phyloP scores from a whole-genome alignment of 92 coral and sea anemone genomes.

The Nematostella vectensis region DNA sequence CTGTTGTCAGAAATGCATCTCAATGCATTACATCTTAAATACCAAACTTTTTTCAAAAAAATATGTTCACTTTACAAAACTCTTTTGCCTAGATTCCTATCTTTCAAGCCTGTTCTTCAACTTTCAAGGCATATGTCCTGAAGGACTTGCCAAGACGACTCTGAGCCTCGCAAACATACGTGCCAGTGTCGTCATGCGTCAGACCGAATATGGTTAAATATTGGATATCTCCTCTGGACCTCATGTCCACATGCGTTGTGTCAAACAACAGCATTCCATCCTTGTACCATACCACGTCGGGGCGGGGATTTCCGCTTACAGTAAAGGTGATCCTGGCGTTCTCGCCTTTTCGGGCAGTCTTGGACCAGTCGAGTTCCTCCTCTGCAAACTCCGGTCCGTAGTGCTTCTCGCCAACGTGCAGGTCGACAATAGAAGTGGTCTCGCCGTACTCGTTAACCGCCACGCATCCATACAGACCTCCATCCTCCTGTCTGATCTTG shows the following conservation, averaged over 20 bases:
- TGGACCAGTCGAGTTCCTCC: constrained; percentile 51
- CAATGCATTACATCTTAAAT: too few species aligned
- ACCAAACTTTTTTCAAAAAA: too few species aligned
- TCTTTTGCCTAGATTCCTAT: too few species aligned
- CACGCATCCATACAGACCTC: constrained; percentile 80
- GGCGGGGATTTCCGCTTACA: constrained; percentile 57
- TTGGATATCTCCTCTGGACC: constrained; percentile 54
- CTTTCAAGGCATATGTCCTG: constrained; percentile 46
- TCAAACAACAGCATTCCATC: constrained; percentile 44
- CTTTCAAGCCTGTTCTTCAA: not conserved
- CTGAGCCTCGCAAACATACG: constrained; percentile 66
- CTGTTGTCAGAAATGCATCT: too few species aligned
- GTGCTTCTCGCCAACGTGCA: constrained; percentile 49
- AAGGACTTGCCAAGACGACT: constrained; percentile 63
- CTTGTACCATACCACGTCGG: constrained; percentile 73
- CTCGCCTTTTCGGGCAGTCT: constrained; percentile 38
- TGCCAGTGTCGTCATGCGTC: constrained; percentile 66
- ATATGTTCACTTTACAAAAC: too few species aligned
- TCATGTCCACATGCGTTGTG: constrained; percentile 50
- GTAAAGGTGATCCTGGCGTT: constrained; percentile 36
- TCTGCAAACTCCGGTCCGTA: constrained; percentile 51
- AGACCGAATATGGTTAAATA: constrained; percentile 51
- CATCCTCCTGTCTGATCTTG: constrained; percentile 47
- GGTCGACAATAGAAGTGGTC: constrained; percentile 58
- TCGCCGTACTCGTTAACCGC: constrained; percentile 76